Evolutionary conservation across 2,888 invertebrate species (phyloP), one percentile per base, ranked within the genome.

Genomic region (Ellobium chinense): DNA sequence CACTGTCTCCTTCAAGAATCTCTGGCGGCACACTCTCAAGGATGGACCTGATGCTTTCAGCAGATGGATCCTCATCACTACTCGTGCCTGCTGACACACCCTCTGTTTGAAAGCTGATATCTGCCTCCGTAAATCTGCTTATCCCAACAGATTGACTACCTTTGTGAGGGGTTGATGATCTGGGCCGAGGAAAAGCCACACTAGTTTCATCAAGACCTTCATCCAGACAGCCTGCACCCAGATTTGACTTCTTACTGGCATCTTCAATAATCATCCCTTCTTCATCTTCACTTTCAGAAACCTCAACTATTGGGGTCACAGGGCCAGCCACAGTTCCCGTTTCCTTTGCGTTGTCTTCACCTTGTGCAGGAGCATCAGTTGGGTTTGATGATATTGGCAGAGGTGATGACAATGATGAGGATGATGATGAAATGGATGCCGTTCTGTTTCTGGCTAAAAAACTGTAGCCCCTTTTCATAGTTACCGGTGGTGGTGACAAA

Each of bases 1-100:
- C 78, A 14, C 76, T 75, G 2, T 70, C 72, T 18, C 39, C 70
- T 65, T 74, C 80, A 72, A 80, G 83, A 36, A 82, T 83, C 82
- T 82, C 84, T 82, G 46, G 81, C 76, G 85, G 85, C 2, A 83
- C 81, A 58, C 69, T 82, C 31, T 81, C 78, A 34, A 85, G 73
- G 31, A 85, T 70, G 9, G 75, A 74, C 72, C 69, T 69, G 4
- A 79, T 29, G 39, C 34, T 65, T 56, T 79, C 79, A 34, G 72
- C n/a, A 1, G 81, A 75, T 54, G 81, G 21, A 9, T 31, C 60
- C n/a, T n/a, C n/a, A 24, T 65, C 65, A 24, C 68, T 63, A 5
- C 21, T 27, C 9, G 62, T 65, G 1, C 34, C 68, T 12, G 24
- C 63, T 9, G 29, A 24, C 12, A 54, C 36, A 24, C 27, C 29